Base-by-base conservation (phyloP, 2,888 invertebrate species). In the Aplocera efformata region DNA sequence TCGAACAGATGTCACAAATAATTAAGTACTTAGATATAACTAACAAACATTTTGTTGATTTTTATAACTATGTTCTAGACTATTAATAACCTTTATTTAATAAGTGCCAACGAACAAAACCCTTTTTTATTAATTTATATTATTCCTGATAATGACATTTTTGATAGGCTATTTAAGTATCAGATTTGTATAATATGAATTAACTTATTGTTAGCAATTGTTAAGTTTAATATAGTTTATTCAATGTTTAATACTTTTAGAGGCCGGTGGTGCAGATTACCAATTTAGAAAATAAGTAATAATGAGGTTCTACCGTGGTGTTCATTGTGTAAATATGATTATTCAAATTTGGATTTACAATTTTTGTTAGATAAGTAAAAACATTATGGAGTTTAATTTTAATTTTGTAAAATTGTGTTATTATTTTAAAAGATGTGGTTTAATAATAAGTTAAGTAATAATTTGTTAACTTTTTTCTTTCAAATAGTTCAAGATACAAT, bases 241-340 rank as follows among this genome's bases (percentile, higher is more conserved):
- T 48, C 35, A 50, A 49, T 53, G 43, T 43, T 17, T 17, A 3
- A 17, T 17, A 17, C 3, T 17, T 17, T 46, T 60, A 70, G 63
- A 83, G 86, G 88, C 88, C 88, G 88, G 88, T 86, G 88, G 88
- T 88, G 88, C 88, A 88, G 88, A 88, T 88, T 88, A 88, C 88
- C 88, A 88, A 66, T 17, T 3, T 84, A 82, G 67, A 63, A 58
- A 50, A 57, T 78, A 79, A 78, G 73, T 61, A 51, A 69, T 50
- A 62, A 59, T 60, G 61, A 63, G 61, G 60, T 60, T 68, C 75
- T 83, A 71, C 79, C 77, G 72, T 67, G 78, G 40, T 42, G 42
- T 48, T 46, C 44, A 50, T 23, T 71, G 44, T 72, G 67, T 74
- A 69, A 31, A 69, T 67, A 67, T 43, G 4, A 32, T 37, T 40